A percentile compares a stretch with the other conserved stretches of the same genome.
Conservation (phyloP, 1,140 invertebrate genomes). For the Drosophila ogumai region DNA sequence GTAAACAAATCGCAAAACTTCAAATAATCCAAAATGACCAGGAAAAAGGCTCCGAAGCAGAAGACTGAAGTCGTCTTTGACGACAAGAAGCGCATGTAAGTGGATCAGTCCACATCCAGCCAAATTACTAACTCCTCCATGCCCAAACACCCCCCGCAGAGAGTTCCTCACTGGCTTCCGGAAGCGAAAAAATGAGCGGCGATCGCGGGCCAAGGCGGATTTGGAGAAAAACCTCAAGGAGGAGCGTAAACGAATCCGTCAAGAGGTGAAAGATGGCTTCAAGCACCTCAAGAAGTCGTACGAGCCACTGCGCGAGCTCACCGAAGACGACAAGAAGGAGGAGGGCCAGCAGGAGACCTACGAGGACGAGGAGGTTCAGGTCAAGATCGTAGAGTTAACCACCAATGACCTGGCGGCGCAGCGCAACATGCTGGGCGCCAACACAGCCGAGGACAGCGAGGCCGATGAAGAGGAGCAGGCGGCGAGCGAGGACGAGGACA, state of each 20-base stretch:
- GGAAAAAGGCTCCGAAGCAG: conserved; percentile 84
- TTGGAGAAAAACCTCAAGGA: conserved; percentile 89
- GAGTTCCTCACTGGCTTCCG: conserved; percentile 92
- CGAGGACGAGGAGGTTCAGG: conserved; percentile 90
- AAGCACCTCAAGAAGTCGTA: conserved; percentile 86
- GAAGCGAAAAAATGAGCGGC: conserved; percentile 90
- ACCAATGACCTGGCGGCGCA: conserved; percentile 88
- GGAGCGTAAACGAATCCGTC: conserved; percentile 90
- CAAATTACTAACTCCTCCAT: not conserved
- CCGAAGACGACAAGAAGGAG: conserved; percentile 88
- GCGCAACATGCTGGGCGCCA: conserved; percentile 89
- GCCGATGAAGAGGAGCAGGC: conserved; percentile 79
- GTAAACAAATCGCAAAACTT: conserved; percentile 51
- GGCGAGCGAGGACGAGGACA: conserved; percentile 78
- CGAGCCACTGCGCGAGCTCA: conserved; percentile 88
- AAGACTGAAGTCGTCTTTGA: conserved; percentile 88
- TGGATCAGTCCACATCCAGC: conserved; percentile 1
- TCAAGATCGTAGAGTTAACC: conserved; percentile 90
- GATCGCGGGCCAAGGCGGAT: conserved; percentile 89
- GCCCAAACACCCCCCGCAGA: conserved; percentile 75
- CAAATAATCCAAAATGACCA: conserved; percentile 47
- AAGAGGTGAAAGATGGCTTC: conserved; percentile 88
- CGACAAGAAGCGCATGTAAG: conserved; percentile 87
- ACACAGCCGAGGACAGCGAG: conserved; percentile 86
- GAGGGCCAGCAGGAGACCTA: conserved; percentile 87